Conservation (phyloP, 2,113 vertebrate genomes). For the Microcebus griseorufus region DNA sequence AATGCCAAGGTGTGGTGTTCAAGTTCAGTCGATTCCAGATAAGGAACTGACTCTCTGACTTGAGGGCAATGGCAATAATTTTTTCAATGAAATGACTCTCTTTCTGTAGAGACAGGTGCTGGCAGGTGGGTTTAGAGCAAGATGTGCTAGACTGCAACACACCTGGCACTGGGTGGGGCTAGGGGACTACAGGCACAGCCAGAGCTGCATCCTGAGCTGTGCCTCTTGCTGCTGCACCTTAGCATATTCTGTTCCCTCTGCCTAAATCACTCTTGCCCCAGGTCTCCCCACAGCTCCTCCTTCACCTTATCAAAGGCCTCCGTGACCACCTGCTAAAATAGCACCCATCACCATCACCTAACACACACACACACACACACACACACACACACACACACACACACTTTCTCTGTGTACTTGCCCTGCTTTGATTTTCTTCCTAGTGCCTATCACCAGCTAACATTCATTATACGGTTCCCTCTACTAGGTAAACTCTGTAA, state of each 20-base stretch:
- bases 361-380: not conserved
- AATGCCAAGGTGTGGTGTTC: not conserved
- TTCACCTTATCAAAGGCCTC: not conserved
- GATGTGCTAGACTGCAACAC: not conserved
- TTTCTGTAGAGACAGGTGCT: not conserved
- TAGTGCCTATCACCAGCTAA: not conserved
- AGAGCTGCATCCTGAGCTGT: not conserved
- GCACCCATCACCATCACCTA: not conserved
- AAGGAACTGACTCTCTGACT: not conserved
- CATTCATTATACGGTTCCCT: not conserved
- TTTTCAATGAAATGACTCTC: not conserved
- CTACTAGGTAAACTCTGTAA: not conserved
- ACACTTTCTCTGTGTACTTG: not conserved
- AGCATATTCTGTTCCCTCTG: not conserved
- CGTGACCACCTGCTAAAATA: not conserved
- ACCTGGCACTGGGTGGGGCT: not conserved
- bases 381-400: not conserved
- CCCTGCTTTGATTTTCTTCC: not conserved
- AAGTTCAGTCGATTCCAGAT: not conserved
- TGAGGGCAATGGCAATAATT: not conserved
- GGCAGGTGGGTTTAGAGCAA: not conserved
- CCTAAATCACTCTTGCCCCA: not conserved
- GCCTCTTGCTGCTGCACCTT: not conserved
- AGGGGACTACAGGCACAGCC: not conserved
- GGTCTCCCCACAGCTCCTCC: not conserved